Base-by-base conservation (phyloP, 2,113 vertebrate species). In the Procapra przewalskii region DNA sequence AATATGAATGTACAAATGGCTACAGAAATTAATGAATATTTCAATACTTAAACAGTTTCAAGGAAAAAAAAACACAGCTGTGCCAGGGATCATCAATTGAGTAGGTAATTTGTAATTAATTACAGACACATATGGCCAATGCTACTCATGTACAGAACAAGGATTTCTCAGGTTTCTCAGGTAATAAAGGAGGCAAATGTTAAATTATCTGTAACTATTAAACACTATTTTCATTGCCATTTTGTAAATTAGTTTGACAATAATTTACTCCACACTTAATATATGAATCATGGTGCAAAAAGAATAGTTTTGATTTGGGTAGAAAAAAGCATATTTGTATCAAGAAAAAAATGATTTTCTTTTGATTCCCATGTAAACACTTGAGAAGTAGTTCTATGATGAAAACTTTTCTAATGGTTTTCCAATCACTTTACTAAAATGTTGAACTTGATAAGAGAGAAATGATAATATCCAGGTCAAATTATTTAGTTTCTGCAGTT, bases 91-190 rank as follows among this genome's bases (percentile, higher is more conserved):
- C 27, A 87, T 81, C 2, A 64, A 9, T n/a, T 67, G 16, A 79
- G 23, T 80, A 95, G 45, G 14, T 94, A 86, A 97, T 91, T 77
- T 92, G 33, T 87, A 98, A 86, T 77, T 93, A 93, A 90, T 96
- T 83, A 81, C 57, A 71, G 43, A 85, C 7, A 89, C 90, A 62
- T 97, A 86, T 40, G 94, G 88, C 0, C 19, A 96, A 84, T 91
- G 31, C 5, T 88, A 62, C 36, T 87, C 50, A 82, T 23, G 45
- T 17, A 95, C 12, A 90, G 29, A 57, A 29, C 3, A 45, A 82
- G 12, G 50, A 60, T 90, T 92, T 94, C 81, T 88, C 59, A 54
- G 75, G 50, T 90, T 92, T 94, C 81, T 88, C 59, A 54, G 75
- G 50, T 88, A 95, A 87, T 90, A 92, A 87, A 82, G 12, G 3